Conservation (phyloP, 2,797 vertebrate genomes). For the Melanotaenia parkinsoni region DNA sequence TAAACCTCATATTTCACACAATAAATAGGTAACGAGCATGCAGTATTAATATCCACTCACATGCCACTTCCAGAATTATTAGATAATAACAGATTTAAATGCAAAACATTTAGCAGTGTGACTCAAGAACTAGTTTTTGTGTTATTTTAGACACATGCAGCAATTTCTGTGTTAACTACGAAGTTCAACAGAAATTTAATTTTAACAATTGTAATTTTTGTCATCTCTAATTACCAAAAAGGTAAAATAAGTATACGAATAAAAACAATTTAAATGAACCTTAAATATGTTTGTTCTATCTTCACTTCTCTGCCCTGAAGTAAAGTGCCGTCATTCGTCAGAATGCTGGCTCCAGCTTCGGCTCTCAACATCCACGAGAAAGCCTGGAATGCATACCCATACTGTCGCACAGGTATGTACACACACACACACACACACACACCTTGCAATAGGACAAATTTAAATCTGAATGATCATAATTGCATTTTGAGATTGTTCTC, state of each 20-base stretch:
- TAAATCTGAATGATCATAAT: too few relatives aligned
- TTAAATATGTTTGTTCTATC: background rate
- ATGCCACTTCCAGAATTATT: too few relatives aligned
- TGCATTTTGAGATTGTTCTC: too few relatives aligned
- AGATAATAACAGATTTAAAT: background rate
- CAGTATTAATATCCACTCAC: too few relatives aligned
- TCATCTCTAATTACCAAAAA: too few relatives aligned
- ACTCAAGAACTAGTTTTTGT: background rate
- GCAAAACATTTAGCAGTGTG: background rate
- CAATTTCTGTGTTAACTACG: too few relatives aligned
- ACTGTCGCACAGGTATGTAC: slow-evolving; percentile 93
- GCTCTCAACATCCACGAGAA: slow-evolving; percentile 98
- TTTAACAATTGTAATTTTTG: background rate
- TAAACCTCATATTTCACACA: background rate
- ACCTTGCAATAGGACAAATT: too few relatives aligned
- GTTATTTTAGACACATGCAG: too few relatives aligned
- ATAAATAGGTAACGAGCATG: background rate
- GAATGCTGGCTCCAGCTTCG: slow-evolving; percentile 95
- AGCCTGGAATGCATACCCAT: slow-evolving; percentile 99
- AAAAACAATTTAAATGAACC: too few relatives aligned
- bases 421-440: background rate
- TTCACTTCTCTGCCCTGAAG: slow-evolving; percentile 71
- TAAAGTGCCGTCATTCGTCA: slow-evolving; percentile 96
- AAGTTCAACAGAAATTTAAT: too few relatives aligned
- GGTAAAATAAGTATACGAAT: too few relatives aligned